These are phyloP conservation scores for Tenthredo scrophulariae DNA, from an alignment of 2,888 invertebrate species.

Conservation along the genomic window DNA sequence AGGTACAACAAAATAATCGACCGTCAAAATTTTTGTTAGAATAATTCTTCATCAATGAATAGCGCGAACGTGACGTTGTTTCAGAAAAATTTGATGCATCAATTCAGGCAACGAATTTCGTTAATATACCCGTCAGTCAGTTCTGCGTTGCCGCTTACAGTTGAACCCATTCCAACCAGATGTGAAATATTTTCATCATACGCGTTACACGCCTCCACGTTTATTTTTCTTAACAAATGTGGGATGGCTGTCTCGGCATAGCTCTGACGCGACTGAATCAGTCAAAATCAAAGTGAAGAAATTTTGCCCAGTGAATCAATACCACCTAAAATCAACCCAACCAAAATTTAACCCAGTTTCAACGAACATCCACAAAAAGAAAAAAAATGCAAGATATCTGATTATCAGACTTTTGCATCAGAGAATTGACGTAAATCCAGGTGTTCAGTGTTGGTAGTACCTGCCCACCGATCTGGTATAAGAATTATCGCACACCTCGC, in stretches of 20 bases:
- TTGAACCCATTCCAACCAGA: conserved; percentile 36
- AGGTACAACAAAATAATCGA: neutral
- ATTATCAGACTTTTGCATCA: neutral
- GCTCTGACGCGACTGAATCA: conserved; percentile 24
- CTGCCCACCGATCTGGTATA: conserved; percentile 8
- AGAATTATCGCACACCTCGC: neutral
- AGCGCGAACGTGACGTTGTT: neutral
- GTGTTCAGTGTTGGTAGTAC: neutral
- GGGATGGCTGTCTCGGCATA: neutral
- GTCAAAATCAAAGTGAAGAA: neutral
- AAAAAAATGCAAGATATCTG: neutral
- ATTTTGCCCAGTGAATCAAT: neutral
- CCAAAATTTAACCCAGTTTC: neutral
- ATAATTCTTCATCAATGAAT: neutral
- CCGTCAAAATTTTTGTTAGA: neutral
- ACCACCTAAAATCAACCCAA: neutral
- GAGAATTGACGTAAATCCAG: neutral
- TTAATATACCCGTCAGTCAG: conserved; percentile 22
- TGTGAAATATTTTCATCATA: conserved; percentile 45
- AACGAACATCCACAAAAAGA: neutral
- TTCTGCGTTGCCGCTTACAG: neutral
- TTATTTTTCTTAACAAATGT: conserved; percentile 34
- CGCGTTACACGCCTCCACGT: conserved; percentile 52
- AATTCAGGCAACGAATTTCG: neutral
- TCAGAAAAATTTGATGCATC: conserved; percentile 12